These are phyloP conservation scores for Chouioia cunea DNA, from an alignment of 2,888 invertebrate species.

Conservation along the genomic window DNA sequence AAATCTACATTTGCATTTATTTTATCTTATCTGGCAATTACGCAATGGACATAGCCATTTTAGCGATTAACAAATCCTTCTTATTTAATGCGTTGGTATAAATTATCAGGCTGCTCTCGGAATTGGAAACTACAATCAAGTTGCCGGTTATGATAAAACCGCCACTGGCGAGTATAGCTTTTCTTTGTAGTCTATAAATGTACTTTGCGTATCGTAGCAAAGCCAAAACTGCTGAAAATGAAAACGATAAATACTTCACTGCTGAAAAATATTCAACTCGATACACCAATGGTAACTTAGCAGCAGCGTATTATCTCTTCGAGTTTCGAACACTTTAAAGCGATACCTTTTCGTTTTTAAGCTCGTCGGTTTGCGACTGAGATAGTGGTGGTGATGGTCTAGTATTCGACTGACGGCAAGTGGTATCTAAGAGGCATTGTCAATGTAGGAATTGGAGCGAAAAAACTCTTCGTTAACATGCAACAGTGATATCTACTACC, in stretches of 20 bases:
- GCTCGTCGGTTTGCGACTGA: constrained; percentile 68
- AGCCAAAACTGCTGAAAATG: constrained; percentile 41
- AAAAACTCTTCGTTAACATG: constrained; percentile 52
- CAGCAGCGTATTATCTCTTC: no score
- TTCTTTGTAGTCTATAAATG: constrained; percentile 57
- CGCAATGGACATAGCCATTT: constrained; percentile 60
- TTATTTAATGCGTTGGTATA: constrained; percentile 51
- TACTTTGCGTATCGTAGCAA: constrained; percentile 61
- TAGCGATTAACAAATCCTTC: constrained; percentile 56
- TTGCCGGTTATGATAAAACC: constrained; percentile 65
- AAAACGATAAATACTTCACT: constrained; percentile 58
- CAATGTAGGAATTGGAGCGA: constrained; percentile 63
- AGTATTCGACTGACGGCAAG: constrained; percentile 60
- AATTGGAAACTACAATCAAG: constrained; percentile 56
- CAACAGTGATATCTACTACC: constrained; percentile 60
- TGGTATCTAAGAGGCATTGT: constrained; percentile 69
- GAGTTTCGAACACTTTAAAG: constrained; percentile 13
- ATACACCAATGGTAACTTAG: constrained; percentile 62
- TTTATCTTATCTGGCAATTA: constrained; percentile 60
- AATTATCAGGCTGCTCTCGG: constrained; percentile 53
- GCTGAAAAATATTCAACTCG: constrained; percentile 67
- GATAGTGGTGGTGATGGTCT: constrained; percentile 71
- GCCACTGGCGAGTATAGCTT: constrained; percentile 55
- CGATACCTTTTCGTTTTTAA: constrained; percentile 58
- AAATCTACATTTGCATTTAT: constrained; percentile 59